Percentiles rank a stretch among this genome's conserved stretches.
These are phyloP conservation scores for Phenacoccus solenopsis DNA, from an alignment of 1,140 invertebrate species.

Conservation along the genomic window DNA sequence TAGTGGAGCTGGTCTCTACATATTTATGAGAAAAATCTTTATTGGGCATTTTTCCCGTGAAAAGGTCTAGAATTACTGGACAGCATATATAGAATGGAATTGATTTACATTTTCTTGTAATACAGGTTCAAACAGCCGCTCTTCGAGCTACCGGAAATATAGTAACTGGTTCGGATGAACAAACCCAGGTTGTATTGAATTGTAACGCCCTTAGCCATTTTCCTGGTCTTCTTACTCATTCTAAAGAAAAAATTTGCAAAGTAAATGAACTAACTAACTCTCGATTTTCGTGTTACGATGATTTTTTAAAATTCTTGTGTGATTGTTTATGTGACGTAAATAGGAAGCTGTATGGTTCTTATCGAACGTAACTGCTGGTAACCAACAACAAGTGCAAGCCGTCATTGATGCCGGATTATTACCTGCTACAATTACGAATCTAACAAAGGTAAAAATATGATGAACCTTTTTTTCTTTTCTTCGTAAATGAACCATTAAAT, in stretches of 20 bases:
- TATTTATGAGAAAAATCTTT: too few species aligned
- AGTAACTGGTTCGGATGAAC: constrained; percentile 96
- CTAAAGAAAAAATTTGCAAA: constrained; percentile 68
- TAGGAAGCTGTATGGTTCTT: constrained; percentile 97
- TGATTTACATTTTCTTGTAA: background rate
- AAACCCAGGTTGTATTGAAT: constrained; percentile 90
- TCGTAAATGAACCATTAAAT: background rate
- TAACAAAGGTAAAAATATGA: constrained; percentile 47
- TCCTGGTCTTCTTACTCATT: constrained; percentile 73
- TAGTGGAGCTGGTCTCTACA: too few species aligned
- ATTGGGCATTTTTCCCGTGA: too few species aligned
- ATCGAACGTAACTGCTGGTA: constrained; percentile 97
- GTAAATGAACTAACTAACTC: too few species aligned
- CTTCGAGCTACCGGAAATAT: constrained; percentile 96
- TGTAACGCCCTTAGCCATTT: constrained; percentile 88
- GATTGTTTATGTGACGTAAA: too few species aligned
- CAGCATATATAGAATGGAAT: background rate
- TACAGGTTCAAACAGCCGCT: constrained; percentile 78
- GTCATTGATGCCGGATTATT: constrained; percentile 91
- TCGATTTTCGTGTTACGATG: too few species aligned
- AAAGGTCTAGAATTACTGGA: background rate
- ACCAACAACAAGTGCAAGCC: constrained; percentile 90
- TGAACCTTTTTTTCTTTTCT: constrained; percentile 10
- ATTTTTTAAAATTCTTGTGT: too few species aligned
- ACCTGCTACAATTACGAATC: constrained; percentile 86